Evolutionary conservation across 92 coral and sea anemone species (phyloP), one percentile per base, ranked within the genome.

Genomic region (Pocillopora grandis): DNA sequence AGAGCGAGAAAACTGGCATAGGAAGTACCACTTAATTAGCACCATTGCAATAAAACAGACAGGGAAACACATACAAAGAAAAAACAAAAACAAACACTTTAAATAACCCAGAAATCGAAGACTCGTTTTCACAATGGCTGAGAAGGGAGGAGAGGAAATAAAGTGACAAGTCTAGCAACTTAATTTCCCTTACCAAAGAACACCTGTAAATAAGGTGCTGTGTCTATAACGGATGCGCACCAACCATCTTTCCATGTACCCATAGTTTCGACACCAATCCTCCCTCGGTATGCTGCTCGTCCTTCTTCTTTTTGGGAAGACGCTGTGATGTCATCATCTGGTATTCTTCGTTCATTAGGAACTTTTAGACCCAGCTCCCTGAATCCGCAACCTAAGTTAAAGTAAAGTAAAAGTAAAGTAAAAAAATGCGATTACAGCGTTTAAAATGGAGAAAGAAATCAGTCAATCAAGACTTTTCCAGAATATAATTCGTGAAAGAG

Each of bases 371-470:
- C 90, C 9, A 87, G 69, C 70, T 87, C 90, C 17, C 70, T 60
- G 76, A 87, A 87, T 12, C 90, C 90, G 58, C 90, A 87, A 12
- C 90, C 90, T 87, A 23, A n/a, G n/a, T n/a, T n/a, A n/a, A n/a
- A n/a, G n/a, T n/a, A n/a, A n/a, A n/a, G n/a, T n/a, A n/a, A n/a
- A n/a, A n/a, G n/a, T n/a, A n/a, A 37, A 10, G 13, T 35, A 37
- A 2, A 35, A 6, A 10, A 2, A 63, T 57, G 15, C 15, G 12
- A 17, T 1, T 12, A 10, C 18, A n/a, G 55, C 4, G 23, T 36
- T n/a, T 23, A 10, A 13, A 23, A 17, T 48, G 75, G 19, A 70
- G 42, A 12, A 16, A 19, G 27, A 13, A 19, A 33, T 21, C 71
- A 19, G 12, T 10, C 18, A 21, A 37, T 12, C 20, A 21, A 20